Base-by-base conservation (phyloP, 2,113 vertebrate species). In the Gallinago media region DNA sequence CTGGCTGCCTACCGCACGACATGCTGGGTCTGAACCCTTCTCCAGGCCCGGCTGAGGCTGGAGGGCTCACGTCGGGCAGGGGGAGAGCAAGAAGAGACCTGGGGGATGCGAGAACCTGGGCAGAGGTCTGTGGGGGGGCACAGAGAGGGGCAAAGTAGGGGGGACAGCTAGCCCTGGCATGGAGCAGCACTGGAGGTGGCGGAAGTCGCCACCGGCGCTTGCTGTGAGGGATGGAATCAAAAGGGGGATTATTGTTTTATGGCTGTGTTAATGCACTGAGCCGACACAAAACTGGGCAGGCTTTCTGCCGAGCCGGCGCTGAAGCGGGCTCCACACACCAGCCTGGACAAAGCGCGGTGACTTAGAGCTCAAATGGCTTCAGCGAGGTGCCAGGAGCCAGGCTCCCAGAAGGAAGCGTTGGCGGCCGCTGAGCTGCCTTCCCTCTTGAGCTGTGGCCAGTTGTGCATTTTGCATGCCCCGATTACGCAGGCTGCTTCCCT, bases 231-330 rank as follows among this genome's bases (percentile, higher is more conserved):
- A 94, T 67, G 4, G 29, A 89, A 94, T 88, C 76, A 95, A 96
- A 97, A 93, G 92, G 44, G 61, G 67, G 85, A 96, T 97, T 97
- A 96, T 63, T 94, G 93, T 63, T 97, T 96, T 96, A 96, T 8
- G 32, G 77, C 92, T 95, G 74, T 77, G 91, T 85, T 95, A 97
- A 95, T 93, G 85, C 76, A 95, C 32, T 91, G 89, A 93, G 92
- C 94, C 1, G 61, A 97, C 95, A 96, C 75, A 86, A 92, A 96
- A 96, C 83, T 36, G 55, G 44, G 68, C 81, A 94, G 86, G 88
- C 88, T 71, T 74, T 94, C 77, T 94, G 94, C 88, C 4, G 49
- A 97, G 94, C 88, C 21, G 3, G 73, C 2, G 31, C 94, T 87
- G 86, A 96, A 95, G 71, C 0, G 0, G 65, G 42, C 74, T 94